Conservation (phyloP, 2,888 invertebrate genomes). For the Limnephilus lunatus region DNA sequence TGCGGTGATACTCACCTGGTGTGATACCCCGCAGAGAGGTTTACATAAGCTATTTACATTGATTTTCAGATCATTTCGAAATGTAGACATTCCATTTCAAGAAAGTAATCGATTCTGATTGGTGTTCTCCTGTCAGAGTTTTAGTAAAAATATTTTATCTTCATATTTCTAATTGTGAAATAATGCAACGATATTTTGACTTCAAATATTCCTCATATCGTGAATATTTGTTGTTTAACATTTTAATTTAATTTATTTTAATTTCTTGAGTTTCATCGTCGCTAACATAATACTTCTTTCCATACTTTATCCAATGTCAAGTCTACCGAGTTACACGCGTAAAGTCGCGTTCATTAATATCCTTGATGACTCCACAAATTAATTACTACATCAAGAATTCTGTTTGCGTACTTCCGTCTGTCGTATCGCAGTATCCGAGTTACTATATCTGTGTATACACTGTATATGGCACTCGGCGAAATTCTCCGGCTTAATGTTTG, state of each 20-base stretch:
- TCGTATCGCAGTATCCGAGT: not conserved
- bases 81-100: no score
- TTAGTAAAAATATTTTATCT: no score
- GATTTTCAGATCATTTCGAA: no score
- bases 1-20: no score
- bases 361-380: not conserved
- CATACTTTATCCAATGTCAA: not conserved
- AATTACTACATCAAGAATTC: conserved; percentile 9
- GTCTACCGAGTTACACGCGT: not conserved
- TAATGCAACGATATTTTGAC: not conserved
- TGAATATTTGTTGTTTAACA: not conserved
- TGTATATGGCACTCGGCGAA: not conserved
- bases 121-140: no score
- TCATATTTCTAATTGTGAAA: no score
- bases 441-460: no score
- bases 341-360: not conserved
- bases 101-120: no score
- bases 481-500: conserved; percentile 10
- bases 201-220: not conserved
- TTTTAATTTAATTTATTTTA: not conserved
- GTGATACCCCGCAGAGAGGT: no score
- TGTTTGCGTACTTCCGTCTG: conserved; percentile 17
- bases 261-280: not conserved
- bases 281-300: not conserved
- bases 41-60: no score